Evolutionary conservation across 2,888 invertebrate genomes (phyloP).

Genomic region (Anagyrus pseudococci): DNA sequence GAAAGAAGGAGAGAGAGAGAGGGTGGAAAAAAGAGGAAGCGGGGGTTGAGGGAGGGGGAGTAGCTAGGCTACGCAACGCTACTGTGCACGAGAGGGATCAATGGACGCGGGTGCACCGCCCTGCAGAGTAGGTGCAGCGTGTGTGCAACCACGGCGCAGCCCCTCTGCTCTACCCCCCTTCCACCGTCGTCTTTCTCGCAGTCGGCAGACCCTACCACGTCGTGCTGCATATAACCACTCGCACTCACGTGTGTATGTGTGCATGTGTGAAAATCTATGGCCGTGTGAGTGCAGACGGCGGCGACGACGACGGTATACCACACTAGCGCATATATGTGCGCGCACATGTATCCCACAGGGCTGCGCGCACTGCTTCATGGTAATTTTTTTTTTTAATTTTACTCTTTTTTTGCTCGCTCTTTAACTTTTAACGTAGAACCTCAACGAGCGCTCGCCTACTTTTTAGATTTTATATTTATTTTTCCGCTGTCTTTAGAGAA

Average conservation of each 20-base stretch:
- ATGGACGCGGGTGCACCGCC: slow-evolving; percentile 61
- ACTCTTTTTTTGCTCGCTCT: neutral
- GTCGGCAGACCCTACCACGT: too few species aligned
- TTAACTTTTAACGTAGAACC: too few species aligned
- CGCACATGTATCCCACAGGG: slow-evolving; percentile 42
- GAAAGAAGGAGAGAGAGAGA: too few species aligned
- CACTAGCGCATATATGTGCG: slow-evolving; percentile 43
- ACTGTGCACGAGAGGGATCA: slow-evolving; percentile 52
- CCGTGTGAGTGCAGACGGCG: too few species aligned
- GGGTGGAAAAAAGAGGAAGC: slow-evolving; percentile 35
- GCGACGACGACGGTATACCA: too few species aligned
- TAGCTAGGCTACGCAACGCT: slow-evolving; percentile 55
- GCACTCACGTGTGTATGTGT: slow-evolving; percentile 37
- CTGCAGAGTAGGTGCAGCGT: slow-evolving; percentile 48
- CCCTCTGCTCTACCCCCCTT: neutral
- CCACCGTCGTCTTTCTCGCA: too few species aligned
- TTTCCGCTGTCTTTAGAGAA: slow-evolving; percentile 1
- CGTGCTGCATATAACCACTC: too few species aligned
- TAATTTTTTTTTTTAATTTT: neutral
- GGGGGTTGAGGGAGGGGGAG: slow-evolving; percentile 41
- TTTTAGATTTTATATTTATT: neutral
- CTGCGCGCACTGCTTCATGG: slow-evolving; percentile 5
- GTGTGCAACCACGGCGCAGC: slow-evolving; percentile 38
- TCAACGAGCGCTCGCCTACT: too few species aligned
- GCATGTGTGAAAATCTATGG: slow-evolving; percentile 8